Percentiles rank a stretch among this genome's conserved stretches.
phyloP scores from a whole-genome alignment of 92 coral and sea anemone genomes.

The Parazoanthus darwini region DNA sequence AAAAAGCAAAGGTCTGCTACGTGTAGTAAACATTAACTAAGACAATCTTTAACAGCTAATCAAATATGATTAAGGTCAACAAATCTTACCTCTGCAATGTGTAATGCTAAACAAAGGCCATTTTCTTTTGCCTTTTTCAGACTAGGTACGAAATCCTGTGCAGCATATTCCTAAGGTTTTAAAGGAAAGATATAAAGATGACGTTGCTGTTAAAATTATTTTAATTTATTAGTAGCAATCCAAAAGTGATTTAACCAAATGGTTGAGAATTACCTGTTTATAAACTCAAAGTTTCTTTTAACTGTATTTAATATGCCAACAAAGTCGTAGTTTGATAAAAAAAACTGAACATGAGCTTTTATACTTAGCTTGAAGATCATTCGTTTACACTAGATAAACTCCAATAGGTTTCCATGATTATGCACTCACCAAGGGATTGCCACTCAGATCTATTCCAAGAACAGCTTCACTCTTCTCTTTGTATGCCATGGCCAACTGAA shows the following conservation, averaged over 20 bases:
- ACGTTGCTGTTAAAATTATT: background rate
- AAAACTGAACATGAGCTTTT: no score
- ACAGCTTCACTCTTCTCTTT: slow-evolving; percentile 56
- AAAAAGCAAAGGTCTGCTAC: no score
- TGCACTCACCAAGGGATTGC: slow-evolving; percentile 73
- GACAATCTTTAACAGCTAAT: no score
- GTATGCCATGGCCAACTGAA: slow-evolving; percentile 64
- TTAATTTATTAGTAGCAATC: background rate
- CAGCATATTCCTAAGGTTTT: slow-evolving; percentile 54
- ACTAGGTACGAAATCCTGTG: slow-evolving; percentile 75
- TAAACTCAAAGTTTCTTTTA: no score
- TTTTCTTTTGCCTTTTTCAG: slow-evolving; percentile 74
- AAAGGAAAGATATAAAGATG: background rate
- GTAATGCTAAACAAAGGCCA: slow-evolving; percentile 82
- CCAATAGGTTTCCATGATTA: no score
- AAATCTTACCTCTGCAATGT: slow-evolving; percentile 80
- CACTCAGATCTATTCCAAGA: slow-evolving; percentile 87
- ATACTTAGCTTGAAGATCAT: no score
- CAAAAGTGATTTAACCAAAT: background rate
- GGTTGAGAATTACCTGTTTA: background rate
- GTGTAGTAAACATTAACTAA: no score
- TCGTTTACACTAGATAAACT: background rate
- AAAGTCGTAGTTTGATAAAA: no score
- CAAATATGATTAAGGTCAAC: no score
- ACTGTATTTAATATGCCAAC: no score